Evolutionary conservation across 2,888 invertebrate species (phyloP).

Genomic region (Mycogona germanica): DNA sequence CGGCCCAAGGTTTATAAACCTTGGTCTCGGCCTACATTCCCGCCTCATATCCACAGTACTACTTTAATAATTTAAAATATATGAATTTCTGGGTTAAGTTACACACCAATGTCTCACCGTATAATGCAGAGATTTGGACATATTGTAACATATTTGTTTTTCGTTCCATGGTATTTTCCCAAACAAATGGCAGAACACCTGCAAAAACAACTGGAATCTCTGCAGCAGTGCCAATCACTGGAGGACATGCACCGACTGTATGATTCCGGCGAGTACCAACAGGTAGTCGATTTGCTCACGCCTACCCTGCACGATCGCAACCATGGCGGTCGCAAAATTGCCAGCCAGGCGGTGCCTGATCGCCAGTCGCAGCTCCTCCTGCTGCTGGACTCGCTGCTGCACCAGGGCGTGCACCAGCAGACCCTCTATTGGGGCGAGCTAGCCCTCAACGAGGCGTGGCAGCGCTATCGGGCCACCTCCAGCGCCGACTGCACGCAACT

Average conservation of each 20-base stretch:
- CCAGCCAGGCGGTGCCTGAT: conserved; percentile 14
- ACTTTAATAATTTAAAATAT: background rate
- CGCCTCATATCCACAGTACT: too few relatives aligned
- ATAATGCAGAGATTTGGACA: too few relatives aligned
- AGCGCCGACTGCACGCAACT: conserved; percentile 14
- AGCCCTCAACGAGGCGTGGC: conserved; percentile 19
- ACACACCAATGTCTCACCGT: too few relatives aligned
- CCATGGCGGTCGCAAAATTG: background rate
- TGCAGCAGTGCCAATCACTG: conserved; percentile 33
- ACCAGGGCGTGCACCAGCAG: conserved; percentile 16
- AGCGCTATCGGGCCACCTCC: conserved; percentile 10
- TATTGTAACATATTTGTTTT: conserved; percentile 8
- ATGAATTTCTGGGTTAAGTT: background rate
- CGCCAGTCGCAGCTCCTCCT: conserved; percentile 18
- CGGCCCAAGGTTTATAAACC: too few relatives aligned
- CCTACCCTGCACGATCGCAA: too few relatives aligned
- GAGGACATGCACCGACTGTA: conserved; percentile 34
- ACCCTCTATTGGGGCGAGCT: conserved; percentile 18
- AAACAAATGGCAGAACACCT: conserved; percentile 29
- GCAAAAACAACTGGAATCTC: conserved; percentile 28
- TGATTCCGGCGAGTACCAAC: conserved; percentile 30
- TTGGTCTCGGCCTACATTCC: too few relatives aligned
- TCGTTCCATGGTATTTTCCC: background rate
- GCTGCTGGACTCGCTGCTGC: conserved; percentile 18
- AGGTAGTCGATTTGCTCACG: conserved; percentile 32